A percentile compares a stretch with the other conserved stretches of the same genome.
Conservation (phyloP, 2,113 vertebrate genomes). For the Cinclus mexicanus region DNA sequence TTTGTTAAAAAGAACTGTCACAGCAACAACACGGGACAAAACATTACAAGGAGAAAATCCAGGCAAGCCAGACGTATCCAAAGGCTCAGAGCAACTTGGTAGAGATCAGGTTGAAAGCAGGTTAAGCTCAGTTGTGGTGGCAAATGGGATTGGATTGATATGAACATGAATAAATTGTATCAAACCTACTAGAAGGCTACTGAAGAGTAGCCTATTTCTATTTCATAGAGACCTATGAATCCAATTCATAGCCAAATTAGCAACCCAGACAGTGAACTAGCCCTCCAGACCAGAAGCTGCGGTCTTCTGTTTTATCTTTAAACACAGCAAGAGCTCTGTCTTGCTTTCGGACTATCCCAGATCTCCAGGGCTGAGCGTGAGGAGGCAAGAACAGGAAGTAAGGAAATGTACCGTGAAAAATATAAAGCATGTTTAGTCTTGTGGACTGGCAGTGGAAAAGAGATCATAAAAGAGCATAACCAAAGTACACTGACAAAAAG, state of each 20-base stretch:
- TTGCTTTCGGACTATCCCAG: not conserved
- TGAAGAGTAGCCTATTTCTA: not conserved
- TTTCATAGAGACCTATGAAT: not conserved
- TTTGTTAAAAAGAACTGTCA: not conserved
- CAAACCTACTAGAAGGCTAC: not conserved
- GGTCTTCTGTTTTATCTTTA: not conserved
- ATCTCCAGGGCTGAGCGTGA: not conserved
- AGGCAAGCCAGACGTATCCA: not conserved
- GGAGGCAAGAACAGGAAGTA: not conserved
- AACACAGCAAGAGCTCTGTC: not conserved
- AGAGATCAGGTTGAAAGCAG: not conserved
- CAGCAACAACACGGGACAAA: not conserved
- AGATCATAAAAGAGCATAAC: not conserved
- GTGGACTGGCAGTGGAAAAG: not conserved
- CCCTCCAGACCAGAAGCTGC: not conserved
- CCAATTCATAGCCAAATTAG: not conserved
- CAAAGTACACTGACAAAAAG: not conserved
- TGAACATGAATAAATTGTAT: not conserved
- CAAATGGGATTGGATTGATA: not conserved
- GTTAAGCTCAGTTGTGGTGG: not conserved
- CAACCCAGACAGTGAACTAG: not conserved
- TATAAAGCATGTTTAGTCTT: not conserved
- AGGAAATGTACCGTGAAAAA: not conserved
- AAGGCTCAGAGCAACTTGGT: not conserved
- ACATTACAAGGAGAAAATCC: not conserved